Evolutionary conservation across 2,888 invertebrate genomes (phyloP), one percentile per base, ranked within the genome.

Genomic region (Phengaris alcon): DNA sequence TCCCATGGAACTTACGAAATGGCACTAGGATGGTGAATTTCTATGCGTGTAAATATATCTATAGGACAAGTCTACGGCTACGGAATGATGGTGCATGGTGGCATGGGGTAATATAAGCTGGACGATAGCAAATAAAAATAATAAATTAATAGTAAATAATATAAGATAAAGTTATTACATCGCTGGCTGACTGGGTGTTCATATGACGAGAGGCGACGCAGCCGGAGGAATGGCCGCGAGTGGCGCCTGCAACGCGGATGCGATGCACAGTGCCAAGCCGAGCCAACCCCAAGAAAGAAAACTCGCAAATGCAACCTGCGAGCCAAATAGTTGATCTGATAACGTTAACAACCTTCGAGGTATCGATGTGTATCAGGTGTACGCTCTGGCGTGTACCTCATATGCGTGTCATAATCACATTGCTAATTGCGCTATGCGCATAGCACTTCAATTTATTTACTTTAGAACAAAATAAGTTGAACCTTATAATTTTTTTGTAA

Each of bases 241-340:
- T 78, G 77, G 76, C 79, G 79, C 79, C 81, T 82, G 82, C 82
- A 81, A 77, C 81, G 82, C 78, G 77, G 79, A 76, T 80, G 79
- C 79, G 80, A 79, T 82, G 82, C 82, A 75, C 80, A 80, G 79
- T 80, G 82, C 80, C 81, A 79, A 81, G 78, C 80, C 80, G 77
- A 78, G 77, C 76, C 79, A 79, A 80, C 81, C 79, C 80, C 79
- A 80, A 78, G 78, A 80, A 80, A 78, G 79, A 80, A 80, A 78
- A 77, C 79, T 78, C 77, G 80, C 79, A 79, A 80, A 81, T 81
- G 80, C 81, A 80, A 78, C 79, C 78, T 78, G 78, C 77, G 82
- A 82, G 83, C 83, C 82, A 82, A 82, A 81, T 79, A 76, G 78
- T 80, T 79, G 79, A 82, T 82, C 83, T 82, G 81, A 82, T 82